Conservation (phyloP, 2,888 invertebrate genomes). For the Caenorhabditis plicata region DNA sequence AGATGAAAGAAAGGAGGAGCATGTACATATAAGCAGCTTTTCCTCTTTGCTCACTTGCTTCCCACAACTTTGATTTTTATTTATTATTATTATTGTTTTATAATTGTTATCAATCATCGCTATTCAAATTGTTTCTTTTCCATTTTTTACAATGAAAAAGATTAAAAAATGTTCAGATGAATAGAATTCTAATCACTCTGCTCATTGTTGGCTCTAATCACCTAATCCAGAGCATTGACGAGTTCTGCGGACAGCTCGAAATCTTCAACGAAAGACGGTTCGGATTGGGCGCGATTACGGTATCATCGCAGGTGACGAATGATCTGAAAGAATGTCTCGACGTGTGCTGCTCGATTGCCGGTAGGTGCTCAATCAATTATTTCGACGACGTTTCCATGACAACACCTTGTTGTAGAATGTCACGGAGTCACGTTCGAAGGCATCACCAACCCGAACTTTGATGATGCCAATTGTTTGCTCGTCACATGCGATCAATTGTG, state of each 20-base stretch:
- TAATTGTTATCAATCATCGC: too few species aligned
- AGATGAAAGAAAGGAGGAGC: too few species aligned
- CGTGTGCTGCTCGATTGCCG: constrained; percentile 51
- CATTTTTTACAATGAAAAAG: too few species aligned
- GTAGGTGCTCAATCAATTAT: constrained; percentile 33
- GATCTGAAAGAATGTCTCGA: constrained; percentile 57
- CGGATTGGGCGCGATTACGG: constrained; percentile 36
- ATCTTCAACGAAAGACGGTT: constrained; percentile 57
- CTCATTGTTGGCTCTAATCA: too few species aligned
- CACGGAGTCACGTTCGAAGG: constrained; percentile 46
- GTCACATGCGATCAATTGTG: constrained; percentile 37
- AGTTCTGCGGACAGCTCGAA: constrained; percentile 54
- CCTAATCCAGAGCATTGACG: too few species aligned
- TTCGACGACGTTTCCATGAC: not conserved
- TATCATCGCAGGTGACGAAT: constrained; percentile 44
- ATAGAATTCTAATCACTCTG: too few species aligned
- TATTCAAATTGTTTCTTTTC: too few species aligned
- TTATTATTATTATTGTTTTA: too few species aligned
- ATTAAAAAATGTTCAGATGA: too few species aligned
- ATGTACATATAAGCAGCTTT: too few species aligned
- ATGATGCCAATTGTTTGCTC: constrained; percentile 45
- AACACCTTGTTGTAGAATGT: constrained; percentile 37
- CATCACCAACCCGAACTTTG: constrained; percentile 24
- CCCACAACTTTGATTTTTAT: too few species aligned
- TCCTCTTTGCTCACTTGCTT: too few species aligned